A percentile compares a stretch with the other conserved stretches of the same genome.
phyloP scores from a whole-genome alignment of 1,140 invertebrate species.

The Macrobrachium nipponense region DNA sequence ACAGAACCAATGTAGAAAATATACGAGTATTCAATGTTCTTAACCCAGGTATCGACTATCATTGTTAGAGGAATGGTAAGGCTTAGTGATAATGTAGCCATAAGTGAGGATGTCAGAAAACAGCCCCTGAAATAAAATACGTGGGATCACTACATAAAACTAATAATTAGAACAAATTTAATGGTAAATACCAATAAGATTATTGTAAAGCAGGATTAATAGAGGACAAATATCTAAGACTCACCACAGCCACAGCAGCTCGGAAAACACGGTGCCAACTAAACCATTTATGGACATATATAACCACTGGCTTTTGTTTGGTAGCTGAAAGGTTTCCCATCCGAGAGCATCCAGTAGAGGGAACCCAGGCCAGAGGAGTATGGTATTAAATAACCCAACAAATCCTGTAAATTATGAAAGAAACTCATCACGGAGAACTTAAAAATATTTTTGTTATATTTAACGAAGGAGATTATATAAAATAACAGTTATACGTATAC shows the following conservation, averaged over 20 bases:
- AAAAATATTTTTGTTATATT: too few species aligned
- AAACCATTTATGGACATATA: conserved; percentile 85
- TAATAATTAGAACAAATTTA: too few species aligned
- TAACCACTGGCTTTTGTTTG: conserved; percentile 81
- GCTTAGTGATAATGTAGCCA: conserved; percentile 85
- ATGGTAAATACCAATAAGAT: too few species aligned
- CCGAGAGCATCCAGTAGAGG: conserved; percentile 83
- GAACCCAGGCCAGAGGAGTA: conserved; percentile 88
- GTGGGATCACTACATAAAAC: too few species aligned
- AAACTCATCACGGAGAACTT: neutral
- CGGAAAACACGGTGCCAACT: conserved; percentile 87
- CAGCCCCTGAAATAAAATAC: conserved; percentile 78
- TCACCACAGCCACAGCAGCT: conserved; percentile 90
- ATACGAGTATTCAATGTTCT: conserved; percentile 79
- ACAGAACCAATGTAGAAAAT: conserved; percentile 84
- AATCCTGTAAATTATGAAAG: conserved; percentile 75
- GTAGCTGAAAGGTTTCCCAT: conserved; percentile 84
- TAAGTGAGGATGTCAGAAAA: conserved; percentile 88
- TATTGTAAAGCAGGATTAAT: neutral
- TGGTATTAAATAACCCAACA: conserved; percentile 85
- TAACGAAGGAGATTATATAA: too few species aligned
- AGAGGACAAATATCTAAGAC: conserved; percentile 60
- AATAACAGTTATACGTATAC: too few species aligned
- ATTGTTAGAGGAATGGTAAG: conserved; percentile 88
- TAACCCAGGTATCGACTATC: conserved; percentile 83